These are phyloP conservation scores for Capreolus pygargus DNA, from an alignment of 2,113 vertebrate genomes.

Conservation along the genomic window DNA sequence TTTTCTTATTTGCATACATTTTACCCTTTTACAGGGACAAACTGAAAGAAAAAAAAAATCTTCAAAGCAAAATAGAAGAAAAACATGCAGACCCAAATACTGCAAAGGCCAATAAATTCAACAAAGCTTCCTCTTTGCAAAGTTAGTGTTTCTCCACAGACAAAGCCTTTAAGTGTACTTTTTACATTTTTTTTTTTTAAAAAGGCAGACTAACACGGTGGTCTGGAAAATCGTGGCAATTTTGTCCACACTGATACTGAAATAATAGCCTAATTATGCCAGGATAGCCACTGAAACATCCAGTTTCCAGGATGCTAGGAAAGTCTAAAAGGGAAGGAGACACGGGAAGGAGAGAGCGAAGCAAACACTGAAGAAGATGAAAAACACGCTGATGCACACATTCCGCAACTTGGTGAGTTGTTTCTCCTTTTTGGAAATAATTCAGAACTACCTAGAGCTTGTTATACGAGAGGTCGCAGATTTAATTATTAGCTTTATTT, in stretches of 20 bases:
- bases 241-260: neutral
- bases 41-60: neutral
- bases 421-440: neutral
- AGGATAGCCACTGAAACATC: neutral
- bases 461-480: neutral
- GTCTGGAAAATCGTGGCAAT: neutral
- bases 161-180: conserved; percentile 11
- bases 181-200: neutral
- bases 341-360: neutral
- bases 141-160: conserved; percentile 33
- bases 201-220: neutral
- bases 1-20: conserved; percentile 9
- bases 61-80: conserved; percentile 51
- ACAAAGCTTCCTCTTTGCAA: conserved; percentile 21
- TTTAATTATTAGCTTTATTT: neutral
- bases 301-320: neutral
- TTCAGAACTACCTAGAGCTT: neutral
- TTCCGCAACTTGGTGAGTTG: accelerated
- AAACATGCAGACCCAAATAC: conserved; percentile 48
- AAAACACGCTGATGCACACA: neutral
- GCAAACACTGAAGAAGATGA: neutral
- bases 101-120: conserved; percentile 36
- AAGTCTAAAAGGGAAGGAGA: neutral
- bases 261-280: neutral
- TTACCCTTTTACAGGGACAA: neutral